Evolutionary conservation across 92 coral and sea anemone species (phyloP), one percentile per base, ranked within the genome.

Genomic region (Palythoa heliodiscus): DNA sequence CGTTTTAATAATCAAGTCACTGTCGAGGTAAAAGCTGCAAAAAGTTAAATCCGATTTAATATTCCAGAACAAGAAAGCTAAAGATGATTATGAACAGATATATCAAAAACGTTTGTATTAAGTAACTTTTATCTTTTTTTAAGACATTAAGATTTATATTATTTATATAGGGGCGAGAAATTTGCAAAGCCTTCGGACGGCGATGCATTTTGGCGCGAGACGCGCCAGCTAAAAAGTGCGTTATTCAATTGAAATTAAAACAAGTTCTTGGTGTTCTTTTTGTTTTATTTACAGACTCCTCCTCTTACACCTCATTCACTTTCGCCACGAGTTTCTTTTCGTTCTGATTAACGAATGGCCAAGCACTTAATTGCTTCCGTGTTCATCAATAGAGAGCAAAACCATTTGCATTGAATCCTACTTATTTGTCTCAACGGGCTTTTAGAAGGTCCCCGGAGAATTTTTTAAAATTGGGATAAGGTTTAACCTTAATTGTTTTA

Each of bases 401-500:
- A 19, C 22, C 63, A 48, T 77, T 77, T 77, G 82, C 70, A 55
- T 53, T 20, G 1, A 7, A 22, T 23, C n/a, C 17, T 63, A 80
- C 23, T 15, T 40, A 43, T 52, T 76, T 67, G 74, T 80, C 48
- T 63, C 84, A 47, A 8, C 35, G 70, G 70, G 48, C 73, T 24
- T 22, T 80, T 48, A 5, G 15, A 13, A 40, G 73, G 84, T 80
- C 84, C 84, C 84, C 63, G 37, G 84, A 64, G 84, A 80, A 8
- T n/a, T 29, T 19, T 80, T 67, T 39, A 19, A 6, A 11, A 5
- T 47, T 43, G 14, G 40, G 20, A 35, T 50, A 15, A 53, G 20
- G 64, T 67, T 63, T 80, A 23, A 29, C 13, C 73, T 53, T 52
- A 66, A 80, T 80, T 80, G 84, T 67, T 79, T 80, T 69, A 80